Evolutionary conservation across 2,888 invertebrate genomes (phyloP).

Genomic region (Pedicia rivosa): DNA sequence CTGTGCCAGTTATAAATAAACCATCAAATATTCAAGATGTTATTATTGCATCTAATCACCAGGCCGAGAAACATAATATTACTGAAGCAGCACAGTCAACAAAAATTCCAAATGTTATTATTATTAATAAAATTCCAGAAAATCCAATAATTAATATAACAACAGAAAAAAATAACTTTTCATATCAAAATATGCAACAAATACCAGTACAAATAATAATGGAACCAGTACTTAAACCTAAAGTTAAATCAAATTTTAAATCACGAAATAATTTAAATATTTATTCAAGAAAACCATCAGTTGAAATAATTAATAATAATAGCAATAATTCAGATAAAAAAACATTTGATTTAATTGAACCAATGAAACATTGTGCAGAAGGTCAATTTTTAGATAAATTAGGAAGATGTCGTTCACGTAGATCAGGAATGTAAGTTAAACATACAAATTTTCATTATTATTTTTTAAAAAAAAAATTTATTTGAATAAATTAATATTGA

Average conservation of each 20-base stretch:
- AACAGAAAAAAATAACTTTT: not conserved
- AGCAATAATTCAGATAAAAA: too few relatives aligned
- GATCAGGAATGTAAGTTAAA: not conserved
- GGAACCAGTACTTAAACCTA: slow-evolving; percentile 5
- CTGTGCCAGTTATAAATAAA: not conserved
- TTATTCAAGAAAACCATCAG: not conserved
- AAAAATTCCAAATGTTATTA: too few relatives aligned
- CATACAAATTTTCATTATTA: not conserved
- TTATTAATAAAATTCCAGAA: too few relatives aligned
- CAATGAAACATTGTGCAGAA: not conserved
- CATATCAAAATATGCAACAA: not conserved
- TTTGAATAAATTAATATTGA: too few relatives aligned
- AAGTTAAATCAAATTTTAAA: not conserved
- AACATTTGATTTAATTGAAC: not conserved
- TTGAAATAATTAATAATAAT: too few relatives aligned
- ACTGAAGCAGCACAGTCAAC: too few relatives aligned
- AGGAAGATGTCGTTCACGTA: not conserved
- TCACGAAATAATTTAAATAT: not conserved
- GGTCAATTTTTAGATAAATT: not conserved
- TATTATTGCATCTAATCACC: not conserved
- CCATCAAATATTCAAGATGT: not conserved
- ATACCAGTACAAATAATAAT: slow-evolving; percentile 10
- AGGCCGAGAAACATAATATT: not conserved
- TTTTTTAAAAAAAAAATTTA: too few relatives aligned
- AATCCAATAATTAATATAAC: not conserved